phyloP scores from a whole-genome alignment of 2,113 vertebrate species.

The Cardinalis cardinalis region DNA sequence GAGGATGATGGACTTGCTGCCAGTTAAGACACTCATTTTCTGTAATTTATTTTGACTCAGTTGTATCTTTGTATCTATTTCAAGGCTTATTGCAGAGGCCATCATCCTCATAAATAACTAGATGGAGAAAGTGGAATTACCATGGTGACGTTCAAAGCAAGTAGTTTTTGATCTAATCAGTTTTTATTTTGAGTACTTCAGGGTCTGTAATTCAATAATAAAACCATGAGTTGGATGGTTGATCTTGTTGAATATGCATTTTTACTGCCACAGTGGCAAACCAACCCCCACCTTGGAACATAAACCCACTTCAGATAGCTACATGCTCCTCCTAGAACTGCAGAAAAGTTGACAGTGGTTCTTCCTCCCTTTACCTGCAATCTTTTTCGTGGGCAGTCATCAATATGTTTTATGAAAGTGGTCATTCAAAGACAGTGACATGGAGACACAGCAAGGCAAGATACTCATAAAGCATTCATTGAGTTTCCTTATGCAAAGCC shows the following conservation, averaged over 20 bases:
- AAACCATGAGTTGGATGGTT: neutral
- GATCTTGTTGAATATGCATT: neutral
- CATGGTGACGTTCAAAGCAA: neutral
- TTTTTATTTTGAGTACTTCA: slow-evolving; percentile 2
- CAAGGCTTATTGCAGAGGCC: neutral
- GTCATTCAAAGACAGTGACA: neutral
- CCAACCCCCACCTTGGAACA: neutral
- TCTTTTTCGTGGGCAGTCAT: neutral
- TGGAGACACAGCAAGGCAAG: neutral
- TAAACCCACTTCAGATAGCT: neutral
- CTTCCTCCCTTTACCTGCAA: neutral
- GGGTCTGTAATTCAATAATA: neutral
- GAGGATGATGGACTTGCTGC: neutral
- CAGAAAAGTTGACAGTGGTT: neutral
- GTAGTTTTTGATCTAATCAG: neutral
- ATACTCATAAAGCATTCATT: neutral
- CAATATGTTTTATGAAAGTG: neutral
- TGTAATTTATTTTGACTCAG: neutral
- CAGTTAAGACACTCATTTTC: neutral
- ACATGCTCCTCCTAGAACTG: neutral
- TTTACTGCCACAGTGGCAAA: neutral
- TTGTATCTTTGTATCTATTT: neutral
- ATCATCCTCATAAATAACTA: neutral
- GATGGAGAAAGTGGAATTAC: neutral
- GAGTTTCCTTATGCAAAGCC: neutral